These are phyloP conservation scores for Megalurothrips usitatus DNA, from an alignment of 2,888 invertebrate genomes.

Conservation along the genomic window DNA sequence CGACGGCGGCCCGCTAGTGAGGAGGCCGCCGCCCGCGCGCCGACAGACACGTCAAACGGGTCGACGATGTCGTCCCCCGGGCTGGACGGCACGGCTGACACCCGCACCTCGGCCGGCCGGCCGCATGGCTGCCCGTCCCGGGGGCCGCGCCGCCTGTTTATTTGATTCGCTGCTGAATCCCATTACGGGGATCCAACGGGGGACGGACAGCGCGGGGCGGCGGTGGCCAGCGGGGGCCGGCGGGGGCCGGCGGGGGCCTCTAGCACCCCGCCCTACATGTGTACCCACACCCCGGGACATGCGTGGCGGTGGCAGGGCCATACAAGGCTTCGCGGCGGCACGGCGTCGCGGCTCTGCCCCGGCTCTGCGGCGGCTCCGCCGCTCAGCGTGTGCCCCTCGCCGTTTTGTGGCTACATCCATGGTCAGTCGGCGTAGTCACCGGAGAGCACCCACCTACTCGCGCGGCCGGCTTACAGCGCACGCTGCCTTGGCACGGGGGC, in stretches of 20 bases:
- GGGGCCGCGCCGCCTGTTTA: conserved; percentile 6
- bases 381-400: too few species aligned
- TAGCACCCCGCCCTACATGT: background rate
- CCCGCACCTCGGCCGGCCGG: too few species aligned
- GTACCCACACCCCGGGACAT: conserved; percentile 10
- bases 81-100: background rate
- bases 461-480: too few species aligned
- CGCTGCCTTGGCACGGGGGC: too few species aligned
- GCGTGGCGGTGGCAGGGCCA: conserved; percentile 4
- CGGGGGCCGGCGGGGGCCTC: background rate
- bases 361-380: too few species aligned
- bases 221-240: too few species aligned
- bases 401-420: conserved; percentile 11
- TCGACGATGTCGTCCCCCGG: background rate
- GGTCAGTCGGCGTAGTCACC: background rate
- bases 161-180: conserved; percentile 22
- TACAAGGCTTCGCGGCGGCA: conserved; percentile 1
- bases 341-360: background rate
- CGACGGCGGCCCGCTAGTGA: too few species aligned
- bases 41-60: background rate
- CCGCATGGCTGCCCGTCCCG: background rate
- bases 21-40: background rate
- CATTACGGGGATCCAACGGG: background rate
- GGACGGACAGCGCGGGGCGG: background rate
- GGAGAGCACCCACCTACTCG: too few species aligned